Conservation (phyloP, 37 sponge, comb jelly and placozoan genomes). For the Hexactinellida sp. region DNA sequence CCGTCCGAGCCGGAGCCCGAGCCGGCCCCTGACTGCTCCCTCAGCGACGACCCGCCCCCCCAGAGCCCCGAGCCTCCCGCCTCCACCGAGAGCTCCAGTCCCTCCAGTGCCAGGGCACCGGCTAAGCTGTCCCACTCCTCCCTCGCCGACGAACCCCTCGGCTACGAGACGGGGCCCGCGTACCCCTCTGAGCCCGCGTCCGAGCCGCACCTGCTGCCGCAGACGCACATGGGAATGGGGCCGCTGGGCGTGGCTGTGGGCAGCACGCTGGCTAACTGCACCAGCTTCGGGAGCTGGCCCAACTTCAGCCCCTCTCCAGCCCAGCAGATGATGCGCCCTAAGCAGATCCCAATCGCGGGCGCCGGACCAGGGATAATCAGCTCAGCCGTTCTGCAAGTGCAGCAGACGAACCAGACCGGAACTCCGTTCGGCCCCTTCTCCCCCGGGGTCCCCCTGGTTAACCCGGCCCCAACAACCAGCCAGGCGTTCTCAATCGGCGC, state of each 20-base stretch:
- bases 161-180: neutral
- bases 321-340: neutral
- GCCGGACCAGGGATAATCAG: neutral
- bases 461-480: neutral
- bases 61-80: neutral
- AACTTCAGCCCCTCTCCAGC: neutral
- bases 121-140: constrained; percentile 6
- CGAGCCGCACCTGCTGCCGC: neutral
- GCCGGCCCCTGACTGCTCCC: neutral
- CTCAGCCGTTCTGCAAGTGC: neutral
- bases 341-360: neutral
- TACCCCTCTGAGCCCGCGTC: neutral
- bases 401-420: neutral
- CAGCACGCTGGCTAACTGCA: constrained; percentile 4
- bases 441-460: neutral
- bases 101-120: neutral
- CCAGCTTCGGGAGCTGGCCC: neutral
- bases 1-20: neutral
- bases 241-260: constrained; percentile 2
- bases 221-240: neutral
- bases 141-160: neutral
- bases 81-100: neutral
- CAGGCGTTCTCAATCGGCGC: neutral
- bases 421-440: neutral
- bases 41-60: neutral